Evolutionary conservation across 2,113 vertebrate species (phyloP), one percentile per base, ranked within the genome.

Genomic region (Machaerirhynchus nigripectus): DNA sequence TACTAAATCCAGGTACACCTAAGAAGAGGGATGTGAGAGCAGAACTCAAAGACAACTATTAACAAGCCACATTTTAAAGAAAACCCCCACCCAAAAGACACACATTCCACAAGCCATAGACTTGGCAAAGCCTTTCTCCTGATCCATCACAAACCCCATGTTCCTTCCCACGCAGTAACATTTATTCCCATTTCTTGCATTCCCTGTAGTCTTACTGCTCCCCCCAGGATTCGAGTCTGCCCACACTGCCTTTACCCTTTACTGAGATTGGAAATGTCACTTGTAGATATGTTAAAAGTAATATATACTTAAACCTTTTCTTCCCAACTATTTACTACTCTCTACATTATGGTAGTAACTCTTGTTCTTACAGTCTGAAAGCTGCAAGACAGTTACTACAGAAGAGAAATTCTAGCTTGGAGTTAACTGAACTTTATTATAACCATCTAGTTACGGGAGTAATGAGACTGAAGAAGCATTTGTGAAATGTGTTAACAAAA

Each of bases 171-270:
- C 22, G 12, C 69, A 84, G 33, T 42, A 91, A 56, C 70, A 82
- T 89, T 82, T 59, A 87, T 60, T 96, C 84, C 84, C 47, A 87
- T 84, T 87, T 87, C 81, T 70, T 70, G 53, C 70, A 82, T 67
- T 84, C 77, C 84, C 81, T 39, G 68, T 52, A 67, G 42, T 49
- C 60, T 81, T 78, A 24, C 52, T 78, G 77, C 33, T 89, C 89
- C 87, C 60, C 56, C 63, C 35, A 75, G 87, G 46, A 94, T 59
- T 75, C 27, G 44, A 1, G 49, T 60, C 87, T 89, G 74, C 84
- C 90, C 87, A 95, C 76, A 10, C 60, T 59, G 59, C 49, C 40
- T 85, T 63, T 57, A 91, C 31, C 39, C 44, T 91, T 76, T 33
- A 77, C n/a, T 33, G 37, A 90, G 82, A 55, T 37, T 88, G 46